Evolutionary conservation across 2,888 invertebrate genomes (phyloP).

Genomic region (Scaptodrosophila latifasciaeformis): DNA sequence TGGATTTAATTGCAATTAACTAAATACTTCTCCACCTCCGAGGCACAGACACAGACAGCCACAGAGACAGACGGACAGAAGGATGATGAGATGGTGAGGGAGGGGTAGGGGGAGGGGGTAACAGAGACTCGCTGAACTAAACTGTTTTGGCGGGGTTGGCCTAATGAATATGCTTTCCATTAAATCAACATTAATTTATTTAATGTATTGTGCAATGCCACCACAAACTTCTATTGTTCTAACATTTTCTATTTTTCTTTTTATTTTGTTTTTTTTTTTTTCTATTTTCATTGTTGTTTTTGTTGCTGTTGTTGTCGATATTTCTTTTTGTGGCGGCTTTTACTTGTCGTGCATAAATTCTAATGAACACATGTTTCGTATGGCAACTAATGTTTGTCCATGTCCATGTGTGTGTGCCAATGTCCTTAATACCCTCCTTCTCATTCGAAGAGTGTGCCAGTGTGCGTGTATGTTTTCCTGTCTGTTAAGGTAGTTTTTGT

Average conservation of each 20-base stretch:
- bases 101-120: neutral
- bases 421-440: too few species aligned
- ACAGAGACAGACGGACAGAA: neutral
- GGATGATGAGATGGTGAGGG: neutral
- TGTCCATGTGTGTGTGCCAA: conserved; percentile 20
- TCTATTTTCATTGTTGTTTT: conserved; percentile 16
- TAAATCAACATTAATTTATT: conserved; percentile 66
- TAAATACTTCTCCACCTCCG: conserved; percentile 42
- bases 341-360: conserved; percentile 42
- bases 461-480: too few species aligned
- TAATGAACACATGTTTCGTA: conserved; percentile 45
- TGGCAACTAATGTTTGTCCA: conserved; percentile 41
- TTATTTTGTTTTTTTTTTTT: neutral
- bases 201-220: conserved; percentile 53
- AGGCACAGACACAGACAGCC: neutral
- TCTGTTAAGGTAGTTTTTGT: too few species aligned
- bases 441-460: too few species aligned
- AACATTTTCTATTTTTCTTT: conserved; percentile 5
- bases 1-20: conserved; percentile 63
- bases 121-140: too few species aligned
- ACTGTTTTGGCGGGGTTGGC: conserved; percentile 27
- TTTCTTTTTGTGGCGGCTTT: conserved; percentile 13
- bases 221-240: conserved; percentile 21
- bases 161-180: conserved; percentile 67
- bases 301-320: conserved; percentile 12